Percentiles rank a stretch among this genome's conserved stretches.
Evolutionary conservation across 1,140 invertebrate genomes (phyloP).

Genomic region (Ectropis grisescens): DNA sequence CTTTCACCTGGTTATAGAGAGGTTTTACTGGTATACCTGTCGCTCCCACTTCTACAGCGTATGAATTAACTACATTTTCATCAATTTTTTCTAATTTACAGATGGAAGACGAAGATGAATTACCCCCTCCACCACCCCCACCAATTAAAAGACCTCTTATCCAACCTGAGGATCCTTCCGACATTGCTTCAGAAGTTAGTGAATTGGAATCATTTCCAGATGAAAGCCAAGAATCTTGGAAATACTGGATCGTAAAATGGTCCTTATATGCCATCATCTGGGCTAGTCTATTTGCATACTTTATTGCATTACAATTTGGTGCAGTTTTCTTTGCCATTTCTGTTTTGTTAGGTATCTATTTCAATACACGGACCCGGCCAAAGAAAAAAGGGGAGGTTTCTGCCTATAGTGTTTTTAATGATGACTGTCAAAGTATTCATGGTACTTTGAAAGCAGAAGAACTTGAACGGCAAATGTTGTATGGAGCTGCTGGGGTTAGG

Average conservation of each 20-base stretch:
- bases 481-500: slow-evolving; percentile 62
- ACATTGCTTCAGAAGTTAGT: slow-evolving; percentile 30
- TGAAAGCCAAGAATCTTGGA: slow-evolving; percentile 35
- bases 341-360: slow-evolving; percentile 83
- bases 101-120: slow-evolving; percentile 38
- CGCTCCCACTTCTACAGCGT: no score
- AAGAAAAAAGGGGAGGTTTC: slow-evolving; percentile 84
- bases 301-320: slow-evolving; percentile 87
- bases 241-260: slow-evolving; percentile 45
- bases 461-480: slow-evolving; percentile 88
- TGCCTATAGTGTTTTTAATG: slow-evolving; percentile 98
- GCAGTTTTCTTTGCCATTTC: slow-evolving; percentile 90
- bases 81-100: no score
- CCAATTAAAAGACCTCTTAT: slow-evolving; percentile 3
- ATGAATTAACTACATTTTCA: no score
- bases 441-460: slow-evolving; percentile 96
- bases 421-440: slow-evolving; percentile 91
- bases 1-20: no score
- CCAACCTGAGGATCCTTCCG: slow-evolving; percentile 18
- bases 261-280: slow-evolving; percentile 38
- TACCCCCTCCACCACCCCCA: no score
- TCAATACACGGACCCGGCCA: slow-evolving; percentile 83
- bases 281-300: slow-evolving; percentile 42
- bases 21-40: no score
- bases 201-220: slow-evolving; percentile 36